Conservation (phyloP, 2,888 invertebrate genomes). For the Sesia apiformis region DNA sequence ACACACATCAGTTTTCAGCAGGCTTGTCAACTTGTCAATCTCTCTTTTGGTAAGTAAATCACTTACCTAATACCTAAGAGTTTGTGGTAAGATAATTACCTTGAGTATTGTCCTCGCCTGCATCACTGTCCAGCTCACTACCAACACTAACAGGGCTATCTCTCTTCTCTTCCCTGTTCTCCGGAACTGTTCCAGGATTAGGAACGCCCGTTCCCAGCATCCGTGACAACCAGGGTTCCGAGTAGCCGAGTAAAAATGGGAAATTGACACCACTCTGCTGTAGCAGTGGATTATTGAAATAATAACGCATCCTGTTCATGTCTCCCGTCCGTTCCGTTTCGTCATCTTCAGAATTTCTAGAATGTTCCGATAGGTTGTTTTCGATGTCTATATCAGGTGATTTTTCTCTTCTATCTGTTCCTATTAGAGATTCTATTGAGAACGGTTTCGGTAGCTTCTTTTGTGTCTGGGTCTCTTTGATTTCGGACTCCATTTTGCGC, state of each 20-base stretch:
- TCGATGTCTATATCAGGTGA: conserved; percentile 67
- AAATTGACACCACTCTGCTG: conserved; percentile 59
- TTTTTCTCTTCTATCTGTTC: conserved; percentile 42
- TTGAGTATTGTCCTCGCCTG: conserved; percentile 53
- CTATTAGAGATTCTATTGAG: conserved; percentile 77
- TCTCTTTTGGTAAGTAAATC: too few species aligned
- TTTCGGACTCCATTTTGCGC: conserved; percentile 45
- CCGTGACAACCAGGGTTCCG: conserved; percentile 61
- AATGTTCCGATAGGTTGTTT: conserved; percentile 51
- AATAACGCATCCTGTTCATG: conserved; percentile 61
- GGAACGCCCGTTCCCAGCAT: conserved; percentile 35
- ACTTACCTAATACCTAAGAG: not conserved
- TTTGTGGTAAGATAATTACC: conserved; percentile 24
- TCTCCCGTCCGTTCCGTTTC: conserved; percentile 45
- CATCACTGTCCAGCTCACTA: conserved; percentile 61
- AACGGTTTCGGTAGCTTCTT: conserved; percentile 74
- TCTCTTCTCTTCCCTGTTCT: conserved; percentile 48
- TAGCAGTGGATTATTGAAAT: conserved; percentile 57
- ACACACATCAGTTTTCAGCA: too few species aligned
- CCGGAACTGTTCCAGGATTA: conserved; percentile 27
- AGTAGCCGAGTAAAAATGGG: conserved; percentile 60
- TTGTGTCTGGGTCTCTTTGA: conserved; percentile 42
- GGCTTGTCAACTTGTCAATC: too few species aligned
- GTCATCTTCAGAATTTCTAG: conserved; percentile 60
- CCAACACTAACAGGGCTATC: conserved; percentile 67